Conservation (phyloP, 2,797 vertebrate species). For the Xiphorhynchus erythropygius region DNA sequence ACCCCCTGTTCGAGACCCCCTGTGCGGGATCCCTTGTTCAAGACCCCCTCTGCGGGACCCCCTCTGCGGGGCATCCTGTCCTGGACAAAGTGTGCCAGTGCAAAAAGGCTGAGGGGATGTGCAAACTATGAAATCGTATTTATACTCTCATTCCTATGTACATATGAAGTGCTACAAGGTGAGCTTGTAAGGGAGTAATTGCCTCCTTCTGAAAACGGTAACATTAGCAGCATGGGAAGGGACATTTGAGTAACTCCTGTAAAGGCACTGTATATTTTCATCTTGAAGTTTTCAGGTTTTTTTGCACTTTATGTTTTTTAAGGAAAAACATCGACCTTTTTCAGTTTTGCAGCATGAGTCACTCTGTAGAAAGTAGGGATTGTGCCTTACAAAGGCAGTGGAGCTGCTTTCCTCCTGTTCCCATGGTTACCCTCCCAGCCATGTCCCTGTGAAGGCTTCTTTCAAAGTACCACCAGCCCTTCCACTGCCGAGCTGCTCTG, state of each 20-base stretch:
- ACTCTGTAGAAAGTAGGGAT: background rate
- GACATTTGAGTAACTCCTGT: background rate
- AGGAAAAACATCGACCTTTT: background rate
- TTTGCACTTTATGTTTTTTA: background rate
- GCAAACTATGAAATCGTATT: background rate
- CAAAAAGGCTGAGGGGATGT: background rate
- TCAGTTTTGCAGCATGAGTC: background rate
- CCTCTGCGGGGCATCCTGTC: no score
- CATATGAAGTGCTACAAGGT: background rate
- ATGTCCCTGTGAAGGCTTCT: background rate
- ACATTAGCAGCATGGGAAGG: background rate
- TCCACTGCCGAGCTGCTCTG: background rate
- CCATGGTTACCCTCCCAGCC: background rate
- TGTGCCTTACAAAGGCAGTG: background rate
- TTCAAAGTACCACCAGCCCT: background rate
- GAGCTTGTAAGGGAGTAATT: background rate
- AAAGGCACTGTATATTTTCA: background rate
- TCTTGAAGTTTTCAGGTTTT: background rate
- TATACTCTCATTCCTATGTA: background rate
- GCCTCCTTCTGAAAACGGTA: background rate
- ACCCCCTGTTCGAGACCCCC: no score
- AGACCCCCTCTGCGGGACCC: no score
- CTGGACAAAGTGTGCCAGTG: background rate
- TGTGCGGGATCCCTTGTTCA: no score
- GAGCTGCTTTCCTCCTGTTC: slow-evolving; percentile 1